These are phyloP conservation scores for Mormyrops attenuatus DNA, from an alignment of 2,797 vertebrate genomes.

Conservation along the genomic window DNA sequence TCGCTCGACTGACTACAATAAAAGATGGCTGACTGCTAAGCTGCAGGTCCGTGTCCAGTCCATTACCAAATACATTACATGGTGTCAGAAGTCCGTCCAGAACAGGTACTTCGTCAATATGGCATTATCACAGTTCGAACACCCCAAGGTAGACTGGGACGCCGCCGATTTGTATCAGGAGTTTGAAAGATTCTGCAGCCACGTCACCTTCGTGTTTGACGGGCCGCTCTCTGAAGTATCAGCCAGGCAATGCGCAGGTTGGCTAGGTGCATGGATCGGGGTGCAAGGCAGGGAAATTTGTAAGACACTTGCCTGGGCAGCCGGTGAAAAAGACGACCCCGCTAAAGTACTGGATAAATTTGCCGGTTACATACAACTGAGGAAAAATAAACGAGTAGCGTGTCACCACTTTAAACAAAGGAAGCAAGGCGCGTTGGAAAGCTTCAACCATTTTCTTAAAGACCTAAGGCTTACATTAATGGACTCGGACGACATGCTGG, in stretches of 20 bases:
- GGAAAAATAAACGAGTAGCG: no score
- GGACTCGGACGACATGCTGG: no score
- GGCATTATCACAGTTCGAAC: neutral
- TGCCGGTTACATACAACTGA: no score
- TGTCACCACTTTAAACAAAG: no score
- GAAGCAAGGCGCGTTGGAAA: no score
- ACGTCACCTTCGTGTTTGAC: neutral
- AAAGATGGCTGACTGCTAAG: no score
- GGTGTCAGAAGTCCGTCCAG: neutral
- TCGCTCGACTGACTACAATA: no score
- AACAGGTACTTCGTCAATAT: neutral
- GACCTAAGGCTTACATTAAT: neutral
- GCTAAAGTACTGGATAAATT: no score
- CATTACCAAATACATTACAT: neutral
- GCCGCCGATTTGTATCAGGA: neutral
- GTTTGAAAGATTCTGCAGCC: neutral
- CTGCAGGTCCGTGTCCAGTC: no score
- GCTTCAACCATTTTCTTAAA: no score
- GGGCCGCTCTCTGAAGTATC: slow-evolving; percentile 14
- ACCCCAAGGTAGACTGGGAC: neutral
- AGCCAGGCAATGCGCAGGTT: slow-evolving; percentile 12
- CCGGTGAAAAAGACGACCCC: no score
- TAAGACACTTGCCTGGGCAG: slow-evolving; percentile 22
- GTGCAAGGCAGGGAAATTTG: slow-evolving; percentile 30
- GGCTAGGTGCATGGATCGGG: slow-evolving; percentile 29